Conservation (phyloP, 37 sponge, comb jelly and placozoan species). For the Eunapius fragilis region DNA sequence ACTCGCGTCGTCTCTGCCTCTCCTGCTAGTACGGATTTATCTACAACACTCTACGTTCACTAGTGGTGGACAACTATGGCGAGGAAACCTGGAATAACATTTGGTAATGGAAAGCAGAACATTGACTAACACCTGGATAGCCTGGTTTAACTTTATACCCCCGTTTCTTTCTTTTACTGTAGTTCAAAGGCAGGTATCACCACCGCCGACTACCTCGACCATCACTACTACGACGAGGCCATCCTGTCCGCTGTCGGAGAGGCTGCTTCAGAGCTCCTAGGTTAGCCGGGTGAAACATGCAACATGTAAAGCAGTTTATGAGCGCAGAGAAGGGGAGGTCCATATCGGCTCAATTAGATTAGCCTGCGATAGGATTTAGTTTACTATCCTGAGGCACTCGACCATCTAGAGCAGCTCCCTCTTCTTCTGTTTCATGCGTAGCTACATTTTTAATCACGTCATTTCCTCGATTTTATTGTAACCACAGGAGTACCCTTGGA, state of each 20-base stretch:
- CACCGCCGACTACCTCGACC: constrained; percentile 5
- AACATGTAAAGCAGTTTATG: too few species aligned
- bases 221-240: constrained; percentile 59
- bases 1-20: not conserved
- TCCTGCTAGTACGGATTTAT: constrained; percentile 67
- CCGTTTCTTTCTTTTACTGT: too few species aligned
- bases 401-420: too few species aligned
- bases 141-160: too few species aligned
- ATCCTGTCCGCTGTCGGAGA: constrained; percentile 2
- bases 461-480: not conserved
- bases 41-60: constrained; percentile 37
- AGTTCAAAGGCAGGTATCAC: not conserved
- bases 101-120: constrained; percentile 24
- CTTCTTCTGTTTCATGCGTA: not conserved
- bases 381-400: too few species aligned
- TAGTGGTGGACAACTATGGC: constrained; percentile 39
- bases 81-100: constrained; percentile 27
- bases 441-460: not conserved
- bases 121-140: too few species aligned
- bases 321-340: not conserved
- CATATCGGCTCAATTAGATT: too few species aligned
- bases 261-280: constrained; percentile 33
- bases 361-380: not conserved
- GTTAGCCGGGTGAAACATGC: constrained; percentile 13
- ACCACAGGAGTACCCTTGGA: constrained; percentile 45